A percentile compares a stretch with the other conserved stretches of the same genome.
Evolutionary conservation across 1,140 invertebrate genomes (phyloP).

Genomic region (Heliconius hewitsoni): DNA sequence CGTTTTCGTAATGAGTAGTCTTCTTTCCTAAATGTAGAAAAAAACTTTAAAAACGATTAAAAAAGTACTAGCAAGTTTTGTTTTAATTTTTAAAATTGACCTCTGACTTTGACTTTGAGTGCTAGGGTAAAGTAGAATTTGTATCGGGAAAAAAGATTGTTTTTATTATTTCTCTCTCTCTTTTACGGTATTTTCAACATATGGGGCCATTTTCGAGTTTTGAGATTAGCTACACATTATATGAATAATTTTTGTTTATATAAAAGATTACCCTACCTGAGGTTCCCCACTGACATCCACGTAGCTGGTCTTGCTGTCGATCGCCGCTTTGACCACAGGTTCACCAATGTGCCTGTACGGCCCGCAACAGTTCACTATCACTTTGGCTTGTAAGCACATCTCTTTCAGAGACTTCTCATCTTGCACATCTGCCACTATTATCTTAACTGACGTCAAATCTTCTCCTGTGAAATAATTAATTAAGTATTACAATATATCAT

Average conservation of each 20-base stretch:
- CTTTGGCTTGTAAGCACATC: constrained; percentile 88
- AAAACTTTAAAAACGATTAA: no score
- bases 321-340: constrained; percentile 93
- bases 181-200: no score
- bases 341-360: constrained; percentile 96
- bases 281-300: constrained; percentile 98
- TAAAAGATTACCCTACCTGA: constrained; percentile 72
- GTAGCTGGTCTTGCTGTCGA: constrained; percentile 90
- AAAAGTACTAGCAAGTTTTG: no score
- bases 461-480: constrained; percentile 69
- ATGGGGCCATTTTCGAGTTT: no score
- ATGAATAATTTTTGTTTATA: not conserved
- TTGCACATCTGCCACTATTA: constrained; percentile 90
- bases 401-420: constrained; percentile 86
- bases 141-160: no score
- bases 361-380: constrained; percentile 94
- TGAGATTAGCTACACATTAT: no score
- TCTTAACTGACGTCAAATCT: constrained; percentile 83
- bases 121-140: no score
- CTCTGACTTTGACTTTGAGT: no score
- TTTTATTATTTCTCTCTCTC: no score
- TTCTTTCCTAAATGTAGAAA: no score
- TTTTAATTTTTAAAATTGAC: no score
- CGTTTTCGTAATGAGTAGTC: no score
- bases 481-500: not conserved